A percentile compares a stretch with the other conserved stretches of the same genome.
phyloP scores from a whole-genome alignment of 53 echinoderm and acorn worm species.

The Holothuria leucospilota region DNA sequence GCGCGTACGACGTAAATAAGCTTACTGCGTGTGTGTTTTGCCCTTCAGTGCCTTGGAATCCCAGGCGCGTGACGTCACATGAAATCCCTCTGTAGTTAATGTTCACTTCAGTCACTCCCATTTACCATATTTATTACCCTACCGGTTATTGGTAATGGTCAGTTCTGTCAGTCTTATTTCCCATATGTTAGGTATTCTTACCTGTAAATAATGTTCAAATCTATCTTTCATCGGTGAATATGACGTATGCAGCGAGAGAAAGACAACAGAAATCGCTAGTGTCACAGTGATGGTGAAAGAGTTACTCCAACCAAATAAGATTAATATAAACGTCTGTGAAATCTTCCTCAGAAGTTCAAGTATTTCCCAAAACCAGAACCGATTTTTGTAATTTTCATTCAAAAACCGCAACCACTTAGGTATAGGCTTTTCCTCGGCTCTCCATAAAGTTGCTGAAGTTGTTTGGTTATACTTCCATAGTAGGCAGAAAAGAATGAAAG shows the following conservation, averaged over 20 bases:
- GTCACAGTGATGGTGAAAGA: background rate
- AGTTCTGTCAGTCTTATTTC: no score
- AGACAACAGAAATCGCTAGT: slow-evolving; percentile 17
- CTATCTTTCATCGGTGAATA: slow-evolving; percentile 46
- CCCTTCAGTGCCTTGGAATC: no score
- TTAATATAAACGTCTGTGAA: background rate
- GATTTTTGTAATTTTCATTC: slow-evolving; percentile 39
- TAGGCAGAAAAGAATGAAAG: background rate
- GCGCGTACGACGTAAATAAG: no score
- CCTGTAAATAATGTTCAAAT: slow-evolving; percentile 51
- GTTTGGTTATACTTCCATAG: background rate
- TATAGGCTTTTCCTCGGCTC: background rate
- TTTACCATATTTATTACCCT: no score
- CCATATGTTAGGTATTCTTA: background rate
- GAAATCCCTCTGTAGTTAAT: no score
- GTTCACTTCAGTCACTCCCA: no score
- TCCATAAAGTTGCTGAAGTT: no score
- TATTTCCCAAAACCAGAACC: slow-evolving; percentile 52
- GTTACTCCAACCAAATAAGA: slow-evolving; percentile 36
- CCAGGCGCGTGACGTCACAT: no score
- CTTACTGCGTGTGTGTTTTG: no score
- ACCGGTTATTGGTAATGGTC: no score
- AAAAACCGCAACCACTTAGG: slow-evolving; percentile 17
- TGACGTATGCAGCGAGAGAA: slow-evolving; percentile 24
- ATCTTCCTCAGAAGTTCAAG: slow-evolving; percentile 34